phyloP scores from a whole-genome alignment of 2,888 invertebrate genomes.

The Drosophila nigritarsus region DNA sequence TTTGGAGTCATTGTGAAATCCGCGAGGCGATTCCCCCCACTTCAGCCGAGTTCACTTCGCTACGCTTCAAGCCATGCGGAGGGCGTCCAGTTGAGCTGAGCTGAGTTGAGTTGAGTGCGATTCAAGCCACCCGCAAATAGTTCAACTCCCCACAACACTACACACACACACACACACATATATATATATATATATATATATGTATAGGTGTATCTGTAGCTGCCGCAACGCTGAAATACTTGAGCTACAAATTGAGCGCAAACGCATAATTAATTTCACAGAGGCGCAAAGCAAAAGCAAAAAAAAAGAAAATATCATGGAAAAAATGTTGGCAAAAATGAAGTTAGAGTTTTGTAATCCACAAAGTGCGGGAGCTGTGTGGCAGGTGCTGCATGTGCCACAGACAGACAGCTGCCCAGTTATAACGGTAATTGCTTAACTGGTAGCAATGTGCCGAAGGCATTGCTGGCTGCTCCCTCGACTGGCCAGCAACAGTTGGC shows the following conservation, averaged over 20 bases:
- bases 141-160: conserved; percentile 56
- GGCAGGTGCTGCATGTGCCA: conserved; percentile 41
- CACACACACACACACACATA: neutral
- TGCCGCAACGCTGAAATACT: conserved; percentile 51
- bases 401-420: conserved; percentile 28
- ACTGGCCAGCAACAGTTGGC: conserved; percentile 42
- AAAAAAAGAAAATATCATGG: conserved; percentile 41
- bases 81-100: conserved; percentile 29
- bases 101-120: conserved; percentile 8
- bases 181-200: neutral
- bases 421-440: conserved; percentile 67
- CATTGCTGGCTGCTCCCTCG: conserved; percentile 11
- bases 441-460: conserved; percentile 29
- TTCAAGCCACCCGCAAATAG: conserved; percentile 69
- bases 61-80: conserved; percentile 51
- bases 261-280: conserved; percentile 81
- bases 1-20: conserved; percentile 68
- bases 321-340: conserved; percentile 60
- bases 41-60: conserved; percentile 51
- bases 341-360: conserved; percentile 77
- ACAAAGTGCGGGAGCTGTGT: conserved; percentile 57
- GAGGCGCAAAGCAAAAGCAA: conserved; percentile 33
- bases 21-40: conserved; percentile 42
- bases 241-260: conserved; percentile 80
- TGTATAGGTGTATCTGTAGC: conserved; percentile 19